A percentile compares a stretch with the other conserved stretches of the same genome.
These are phyloP conservation scores for Tapera naevia DNA, from an alignment of 2,797 vertebrate species.

Conservation along the genomic window DNA sequence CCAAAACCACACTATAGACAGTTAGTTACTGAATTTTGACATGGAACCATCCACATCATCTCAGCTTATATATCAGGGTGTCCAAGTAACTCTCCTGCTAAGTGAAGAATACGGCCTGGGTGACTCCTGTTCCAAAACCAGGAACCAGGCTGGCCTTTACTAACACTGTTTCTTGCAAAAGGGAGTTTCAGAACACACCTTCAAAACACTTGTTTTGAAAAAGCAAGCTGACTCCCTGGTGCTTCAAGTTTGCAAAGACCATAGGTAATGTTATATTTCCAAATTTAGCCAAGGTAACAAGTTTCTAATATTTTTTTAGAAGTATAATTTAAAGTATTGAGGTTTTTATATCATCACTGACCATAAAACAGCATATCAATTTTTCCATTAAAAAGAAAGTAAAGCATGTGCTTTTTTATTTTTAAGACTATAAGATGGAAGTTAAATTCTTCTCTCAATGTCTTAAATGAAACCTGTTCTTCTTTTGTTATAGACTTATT, in stretches of 20 bases:
- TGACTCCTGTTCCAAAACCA: neutral
- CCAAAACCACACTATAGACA: neutral
- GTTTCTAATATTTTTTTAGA: neutral
- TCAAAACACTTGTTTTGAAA: neutral
- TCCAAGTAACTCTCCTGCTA: neutral
- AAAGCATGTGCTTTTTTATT: neutral
- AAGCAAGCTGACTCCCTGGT: neutral
- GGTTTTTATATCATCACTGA: neutral
- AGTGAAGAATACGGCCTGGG: neutral
- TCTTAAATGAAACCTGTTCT: neutral
- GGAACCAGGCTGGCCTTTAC: neutral
- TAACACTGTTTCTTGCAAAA: neutral
- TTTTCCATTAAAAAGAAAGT: neutral
- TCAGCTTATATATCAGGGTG: neutral
- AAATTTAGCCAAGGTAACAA: neutral
- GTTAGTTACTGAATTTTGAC: constrained; percentile 14
- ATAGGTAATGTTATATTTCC: neutral
- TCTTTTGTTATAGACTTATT: neutral
- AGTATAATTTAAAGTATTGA: neutral
- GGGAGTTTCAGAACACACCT: neutral
- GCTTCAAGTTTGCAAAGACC: neutral
- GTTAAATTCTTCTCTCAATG: neutral
- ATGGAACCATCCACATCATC: neutral
- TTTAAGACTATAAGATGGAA: neutral
- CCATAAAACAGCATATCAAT: neutral